Evolutionary conservation across 2,888 invertebrate genomes (phyloP).

Genomic region (Incurvaria masculella): DNA sequence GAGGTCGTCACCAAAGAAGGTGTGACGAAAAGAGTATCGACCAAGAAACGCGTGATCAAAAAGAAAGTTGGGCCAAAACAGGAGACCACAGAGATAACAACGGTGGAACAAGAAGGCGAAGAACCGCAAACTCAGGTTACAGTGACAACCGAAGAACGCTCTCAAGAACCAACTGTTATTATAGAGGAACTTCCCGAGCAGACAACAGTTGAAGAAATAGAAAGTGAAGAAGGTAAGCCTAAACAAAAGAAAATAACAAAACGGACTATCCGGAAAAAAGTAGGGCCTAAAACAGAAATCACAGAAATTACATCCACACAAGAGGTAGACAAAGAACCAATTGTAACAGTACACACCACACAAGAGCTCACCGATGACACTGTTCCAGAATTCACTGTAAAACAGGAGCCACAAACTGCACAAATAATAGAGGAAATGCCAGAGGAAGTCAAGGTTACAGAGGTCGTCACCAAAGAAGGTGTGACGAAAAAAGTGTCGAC

Average conservation of each 20-base stretch:
- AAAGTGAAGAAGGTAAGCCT: constrained; percentile 20
- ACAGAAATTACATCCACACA: constrained; percentile 27
- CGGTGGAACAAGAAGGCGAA: constrained; percentile 19
- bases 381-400: constrained; percentile 13
- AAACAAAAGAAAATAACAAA: constrained; percentile 17
- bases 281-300: constrained; percentile 20
- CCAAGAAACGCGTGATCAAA: constrained; percentile 14
- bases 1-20: constrained; percentile 13
- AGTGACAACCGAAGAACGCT: constrained; percentile 12
- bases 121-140: constrained; percentile 13
- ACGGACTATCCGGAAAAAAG: constrained; percentile 7
- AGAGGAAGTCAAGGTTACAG: constrained; percentile 17
- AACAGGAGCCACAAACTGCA: constrained; percentile 11
- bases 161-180: constrained; percentile 13
- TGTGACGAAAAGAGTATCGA: constrained; percentile 12
- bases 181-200: constrained; percentile 20
- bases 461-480: constrained; percentile 9
- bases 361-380: constrained; percentile 15
- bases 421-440: constrained; percentile 18
- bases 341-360: constrained; percentile 10
- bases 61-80: constrained; percentile 12
- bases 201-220: constrained; percentile 19
- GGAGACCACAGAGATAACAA: constrained; percentile 16
- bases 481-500: not conserved
- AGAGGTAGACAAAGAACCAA: constrained; percentile 13